Base-by-base conservation (phyloP, 2,888 invertebrate species). In the Eudemis profundana region DNA sequence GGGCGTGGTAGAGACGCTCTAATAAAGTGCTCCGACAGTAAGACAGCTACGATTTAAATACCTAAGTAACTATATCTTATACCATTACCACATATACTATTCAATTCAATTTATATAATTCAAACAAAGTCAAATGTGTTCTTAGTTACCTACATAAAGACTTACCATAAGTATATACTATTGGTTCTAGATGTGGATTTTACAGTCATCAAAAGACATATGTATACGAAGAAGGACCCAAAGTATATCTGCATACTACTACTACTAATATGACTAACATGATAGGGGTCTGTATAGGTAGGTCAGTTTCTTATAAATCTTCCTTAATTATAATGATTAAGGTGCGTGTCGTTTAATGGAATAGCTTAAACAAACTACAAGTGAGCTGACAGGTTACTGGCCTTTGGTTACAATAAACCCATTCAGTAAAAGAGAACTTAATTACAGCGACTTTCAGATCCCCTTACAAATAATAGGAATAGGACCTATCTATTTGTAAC, bases 1-100 rank as follows among this genome's bases (percentile, higher is more conserved):
- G 21, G 59, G 65, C 38, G 53, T 40, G 53, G 59, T 47, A 38
- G 57, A 38, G 57, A 47, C 40, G 65, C 29, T 60, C 57, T 64
- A 64, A 57, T 64, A 59, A 64, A 64, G 51, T 19, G 51, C 40
- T 46, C 42, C 17, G 4, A 38, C 38, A 44, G 17, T 44, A 50
- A 64, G 17, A 33, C n/a, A 19, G 21, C 29, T 47, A 27, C 1
- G 19, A 17, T 33, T 51, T 51, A 51, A 29, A 33, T 42, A n/a
- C n/a, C n/a, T n/a, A 61, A 51, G 51, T 33, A 50, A 33, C 17
- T 23, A 15, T 38, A 14, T 40, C 27, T 29, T 14, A 40, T 42
- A 17, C 5, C 1, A n/a, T 21, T 12, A 15, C 27, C 23, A 8
- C 8, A 8, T 8, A 2, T 33, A 33, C 5, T n/a, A n/a, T n/a